Conservation (phyloP, 2,888 invertebrate genomes). For the Diplolepis rosae region DNA sequence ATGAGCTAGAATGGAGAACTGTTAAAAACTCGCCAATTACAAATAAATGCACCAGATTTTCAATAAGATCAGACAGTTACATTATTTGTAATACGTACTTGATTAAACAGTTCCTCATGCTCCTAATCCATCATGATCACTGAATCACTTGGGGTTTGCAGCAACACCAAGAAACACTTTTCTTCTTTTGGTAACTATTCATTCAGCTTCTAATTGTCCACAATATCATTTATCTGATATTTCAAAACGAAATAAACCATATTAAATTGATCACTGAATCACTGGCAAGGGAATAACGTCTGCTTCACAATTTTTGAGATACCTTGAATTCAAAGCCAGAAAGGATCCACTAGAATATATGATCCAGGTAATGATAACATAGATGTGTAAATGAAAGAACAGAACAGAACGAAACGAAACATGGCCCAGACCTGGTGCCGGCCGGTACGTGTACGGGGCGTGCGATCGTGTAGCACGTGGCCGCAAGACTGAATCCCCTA, state of each 20-base stretch:
- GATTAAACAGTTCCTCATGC: not conserved
- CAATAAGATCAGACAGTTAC: not conserved
- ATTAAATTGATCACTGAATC: not conserved
- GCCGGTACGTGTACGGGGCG: conserved; percentile 66
- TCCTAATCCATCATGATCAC: conserved; percentile 25
- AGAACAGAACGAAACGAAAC: conserved; percentile 48
- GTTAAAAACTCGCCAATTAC: too few relatives aligned
- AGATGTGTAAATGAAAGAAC: conserved; percentile 36
- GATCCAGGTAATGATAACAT: not conserved
- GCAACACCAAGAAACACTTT: conserved; percentile 16
- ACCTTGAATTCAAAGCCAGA: not conserved
- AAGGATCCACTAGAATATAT: not conserved
- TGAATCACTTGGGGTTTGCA: conserved; percentile 5
- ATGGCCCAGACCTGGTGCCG: conserved; percentile 59
- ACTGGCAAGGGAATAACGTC: not conserved
- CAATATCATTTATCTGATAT: not conserved
- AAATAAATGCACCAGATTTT: too few relatives aligned
- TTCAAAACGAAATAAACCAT: not conserved
- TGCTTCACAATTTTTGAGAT: not conserved
- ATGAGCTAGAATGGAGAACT: too few relatives aligned
- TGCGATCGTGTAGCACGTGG: conserved; percentile 73
- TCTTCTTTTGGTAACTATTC: not conserved
- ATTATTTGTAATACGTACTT: not conserved
- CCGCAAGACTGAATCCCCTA: conserved; percentile 72
- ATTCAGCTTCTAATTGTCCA: not conserved